Percentiles rank a stretch among this genome's conserved stretches.
Evolutionary conservation across 2,888 invertebrate genomes (phyloP).

Genomic region (Amblyteles armatorius): DNA sequence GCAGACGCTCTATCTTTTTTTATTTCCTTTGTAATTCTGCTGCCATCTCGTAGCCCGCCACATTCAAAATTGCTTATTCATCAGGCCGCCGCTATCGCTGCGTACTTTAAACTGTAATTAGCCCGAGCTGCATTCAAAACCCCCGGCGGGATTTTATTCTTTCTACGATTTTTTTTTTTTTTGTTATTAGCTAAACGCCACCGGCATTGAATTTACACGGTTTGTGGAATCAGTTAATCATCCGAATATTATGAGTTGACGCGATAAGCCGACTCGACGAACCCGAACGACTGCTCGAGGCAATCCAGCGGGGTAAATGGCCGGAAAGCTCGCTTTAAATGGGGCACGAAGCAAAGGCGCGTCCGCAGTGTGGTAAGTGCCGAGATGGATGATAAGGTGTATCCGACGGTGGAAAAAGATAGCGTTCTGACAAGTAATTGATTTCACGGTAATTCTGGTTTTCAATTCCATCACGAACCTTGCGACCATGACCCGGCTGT

Average conservation of each 20-base stretch:
- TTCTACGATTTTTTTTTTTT: slow-evolving; percentile 1
- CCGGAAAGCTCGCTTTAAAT: neutral
- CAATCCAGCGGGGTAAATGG: neutral
- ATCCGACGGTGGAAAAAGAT: too few species aligned
- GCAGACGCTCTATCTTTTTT: neutral
- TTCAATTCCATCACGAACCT: too few species aligned
- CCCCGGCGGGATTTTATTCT: neutral
- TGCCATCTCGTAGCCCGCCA: neutral
- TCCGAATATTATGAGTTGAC: slow-evolving; percentile 11
- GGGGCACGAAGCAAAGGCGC: neutral
- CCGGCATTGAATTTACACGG: neutral
- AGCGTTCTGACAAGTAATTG: too few species aligned
- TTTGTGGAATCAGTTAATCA: neutral
- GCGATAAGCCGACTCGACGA: neutral
- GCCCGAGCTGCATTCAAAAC: neutral
- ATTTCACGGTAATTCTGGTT: too few species aligned
- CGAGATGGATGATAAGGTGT: too few species aligned
- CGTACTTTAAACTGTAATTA: slow-evolving; percentile 12
- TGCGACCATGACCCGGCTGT: too few species aligned
- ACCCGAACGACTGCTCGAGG: neutral
- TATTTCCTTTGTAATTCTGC: slow-evolving; percentile 8
- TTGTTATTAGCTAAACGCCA: neutral
- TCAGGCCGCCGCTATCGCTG: slow-evolving; percentile 4
- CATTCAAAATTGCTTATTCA: slow-evolving; percentile 8
- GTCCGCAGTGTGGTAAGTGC: too few species aligned